Percentiles rank a stretch among this genome's conserved stretches.
Conservation (phyloP, 2,888 invertebrate species). For the Alentia gelatinosa region DNA sequence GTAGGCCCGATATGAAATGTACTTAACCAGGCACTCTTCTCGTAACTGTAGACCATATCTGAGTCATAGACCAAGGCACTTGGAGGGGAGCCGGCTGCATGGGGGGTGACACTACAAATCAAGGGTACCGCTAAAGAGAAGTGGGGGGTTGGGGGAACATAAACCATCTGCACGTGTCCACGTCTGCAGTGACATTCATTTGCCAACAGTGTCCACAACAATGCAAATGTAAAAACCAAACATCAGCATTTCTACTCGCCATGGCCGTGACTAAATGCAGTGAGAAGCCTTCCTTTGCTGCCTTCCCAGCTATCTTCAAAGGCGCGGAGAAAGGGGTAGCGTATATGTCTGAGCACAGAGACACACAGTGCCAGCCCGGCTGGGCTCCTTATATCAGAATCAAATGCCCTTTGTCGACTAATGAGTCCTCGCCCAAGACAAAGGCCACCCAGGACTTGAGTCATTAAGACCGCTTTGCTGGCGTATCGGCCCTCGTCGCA, state of each 20-base stretch:
- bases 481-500: background rate
- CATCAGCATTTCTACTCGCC: background rate
- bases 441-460: slow-evolving; percentile 52
- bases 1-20: no score
- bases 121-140: slow-evolving; percentile 26
- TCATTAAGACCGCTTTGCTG: slow-evolving; percentile 48
- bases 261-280: background rate
- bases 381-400: background rate
- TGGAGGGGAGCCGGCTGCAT: background rate
- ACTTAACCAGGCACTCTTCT: background rate
- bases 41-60: background rate
- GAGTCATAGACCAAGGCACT: background rate
- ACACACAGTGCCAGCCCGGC: background rate
- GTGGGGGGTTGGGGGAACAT: background rate
- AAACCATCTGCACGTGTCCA: slow-evolving; percentile 3
- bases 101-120: slow-evolving; percentile 4
- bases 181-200: slow-evolving; percentile 25
- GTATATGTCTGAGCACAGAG: background rate
- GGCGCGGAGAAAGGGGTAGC: background rate
- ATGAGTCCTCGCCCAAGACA: slow-evolving; percentile 39
- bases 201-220: slow-evolving; percentile 20
- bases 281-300: background rate
- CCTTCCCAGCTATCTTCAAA: background rate
- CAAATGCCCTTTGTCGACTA: background rate
- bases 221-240: slow-evolving; percentile 9